These are phyloP conservation scores for Diploptera punctata DNA, from an alignment of 2,888 invertebrate species.

Conservation along the genomic window DNA sequence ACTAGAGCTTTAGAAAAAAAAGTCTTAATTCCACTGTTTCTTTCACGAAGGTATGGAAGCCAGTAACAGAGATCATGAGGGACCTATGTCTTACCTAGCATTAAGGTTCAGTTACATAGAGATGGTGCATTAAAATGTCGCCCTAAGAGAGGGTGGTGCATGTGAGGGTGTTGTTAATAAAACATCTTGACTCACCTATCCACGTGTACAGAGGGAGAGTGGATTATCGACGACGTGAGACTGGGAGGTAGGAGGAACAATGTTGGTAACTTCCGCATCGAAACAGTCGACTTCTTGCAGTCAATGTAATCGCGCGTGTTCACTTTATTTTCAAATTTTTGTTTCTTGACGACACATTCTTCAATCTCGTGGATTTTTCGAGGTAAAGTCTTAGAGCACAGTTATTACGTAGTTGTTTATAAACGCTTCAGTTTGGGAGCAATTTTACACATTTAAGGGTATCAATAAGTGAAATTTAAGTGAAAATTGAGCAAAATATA, in stretches of 20 bases:
- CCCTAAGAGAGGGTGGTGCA: neutral
- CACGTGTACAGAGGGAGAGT: neutral
- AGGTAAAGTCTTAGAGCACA: too few relatives aligned
- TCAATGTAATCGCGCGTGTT: neutral
- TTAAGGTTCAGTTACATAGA: conserved; percentile 4
- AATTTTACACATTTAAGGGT: too few relatives aligned
- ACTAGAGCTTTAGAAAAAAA: neutral
- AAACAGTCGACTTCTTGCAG: conserved; percentile 18
- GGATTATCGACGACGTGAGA: neutral
- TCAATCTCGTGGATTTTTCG: too few relatives aligned
- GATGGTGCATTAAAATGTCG: conserved; percentile 2
- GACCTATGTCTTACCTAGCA: neutral
- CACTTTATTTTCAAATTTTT: too few relatives aligned
- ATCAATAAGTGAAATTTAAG: too few relatives aligned
- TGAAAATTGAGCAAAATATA: too few relatives aligned
- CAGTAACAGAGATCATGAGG: neutral
- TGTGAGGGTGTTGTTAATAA: conserved; percentile 6
- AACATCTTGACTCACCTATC: conserved; percentile 7
- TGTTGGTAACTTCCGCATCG: conserved; percentile 21
- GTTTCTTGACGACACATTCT: too few relatives aligned
- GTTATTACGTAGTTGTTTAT: too few relatives aligned
- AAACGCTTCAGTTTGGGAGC: too few relatives aligned
- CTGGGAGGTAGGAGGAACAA: neutral
- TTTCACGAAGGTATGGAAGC: neutral
- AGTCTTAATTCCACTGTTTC: neutral